Conservation (phyloP, 2,113 vertebrate species). For the Strigops habroptila region DNA sequence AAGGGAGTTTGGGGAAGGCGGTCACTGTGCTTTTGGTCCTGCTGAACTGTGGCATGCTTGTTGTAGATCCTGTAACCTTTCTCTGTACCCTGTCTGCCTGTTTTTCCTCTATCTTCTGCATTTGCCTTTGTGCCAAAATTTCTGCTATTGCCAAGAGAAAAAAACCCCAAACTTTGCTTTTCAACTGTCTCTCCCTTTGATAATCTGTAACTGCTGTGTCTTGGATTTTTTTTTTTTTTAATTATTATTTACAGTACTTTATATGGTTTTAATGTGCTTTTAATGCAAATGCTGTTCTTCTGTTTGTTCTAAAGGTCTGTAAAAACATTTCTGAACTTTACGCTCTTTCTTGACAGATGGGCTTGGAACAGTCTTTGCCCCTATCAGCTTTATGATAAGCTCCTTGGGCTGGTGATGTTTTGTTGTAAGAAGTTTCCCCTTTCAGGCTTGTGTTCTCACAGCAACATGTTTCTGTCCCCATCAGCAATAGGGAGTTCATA, state of each 20-base stretch:
- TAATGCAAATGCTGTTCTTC: slow-evolving; percentile 50
- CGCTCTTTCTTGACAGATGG: slow-evolving; percentile 21
- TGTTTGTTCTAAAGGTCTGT: slow-evolving; percentile 67
- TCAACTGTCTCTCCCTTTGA: slow-evolving; percentile 14
- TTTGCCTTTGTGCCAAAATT: slow-evolving; percentile 42
- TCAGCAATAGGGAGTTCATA: neutral
- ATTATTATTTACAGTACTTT: slow-evolving; percentile 51
- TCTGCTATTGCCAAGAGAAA: slow-evolving; percentile 28
- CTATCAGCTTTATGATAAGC: neutral
- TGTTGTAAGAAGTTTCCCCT: neutral
- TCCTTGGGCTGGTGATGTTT: neutral
- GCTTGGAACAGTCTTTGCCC: slow-evolving; percentile 67
- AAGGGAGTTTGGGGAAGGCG: neutral
- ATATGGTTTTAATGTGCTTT: slow-evolving; percentile 62
- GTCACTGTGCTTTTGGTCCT: neutral
- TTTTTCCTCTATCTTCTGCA: neutral
- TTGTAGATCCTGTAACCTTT: slow-evolving; percentile 4
- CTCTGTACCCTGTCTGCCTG: slow-evolving; percentile 28
- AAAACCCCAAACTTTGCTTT: neutral
- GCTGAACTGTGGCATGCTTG: neutral
- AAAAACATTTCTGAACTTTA: slow-evolving; percentile 38
- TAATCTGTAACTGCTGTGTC: slow-evolving; percentile 45
- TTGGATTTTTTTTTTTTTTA: neutral
- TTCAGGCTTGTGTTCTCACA: neutral
- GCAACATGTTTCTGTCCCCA: neutral